phyloP scores from a whole-genome alignment of 1,140 invertebrate genomes.

The Cherax quadricarinatus region DNA sequence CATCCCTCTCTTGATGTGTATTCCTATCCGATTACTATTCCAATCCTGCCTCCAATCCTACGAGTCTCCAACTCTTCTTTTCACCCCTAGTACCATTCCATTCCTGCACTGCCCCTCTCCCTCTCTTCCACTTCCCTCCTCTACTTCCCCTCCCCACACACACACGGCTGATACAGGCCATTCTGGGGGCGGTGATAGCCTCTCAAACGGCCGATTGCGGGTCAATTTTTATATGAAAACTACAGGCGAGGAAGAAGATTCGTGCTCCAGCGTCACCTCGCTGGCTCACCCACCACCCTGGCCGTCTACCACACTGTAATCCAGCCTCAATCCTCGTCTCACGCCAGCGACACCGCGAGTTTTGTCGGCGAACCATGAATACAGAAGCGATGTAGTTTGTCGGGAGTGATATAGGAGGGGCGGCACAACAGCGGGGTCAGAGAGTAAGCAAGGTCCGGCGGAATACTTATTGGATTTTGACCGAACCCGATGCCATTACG shows the following conservation, averaged over 20 bases:
- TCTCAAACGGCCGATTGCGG: conserved; percentile 54
- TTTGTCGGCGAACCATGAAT: conserved; percentile 28
- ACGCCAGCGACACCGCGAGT: not conserved
- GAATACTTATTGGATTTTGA: conserved; percentile 68
- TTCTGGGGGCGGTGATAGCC: conserved; percentile 57
- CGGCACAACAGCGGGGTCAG: conserved; percentile 11
- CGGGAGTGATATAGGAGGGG: conserved; percentile 28
- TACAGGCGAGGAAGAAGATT: conserved; percentile 21
- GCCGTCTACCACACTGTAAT: not conserved
- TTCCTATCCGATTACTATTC: too few species aligned
- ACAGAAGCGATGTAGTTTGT: conserved; percentile 53
- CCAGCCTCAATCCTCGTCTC: not conserved
- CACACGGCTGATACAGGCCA: conserved; percentile 40
- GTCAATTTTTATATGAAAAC: conserved; percentile 68
- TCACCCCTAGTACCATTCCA: too few species aligned
- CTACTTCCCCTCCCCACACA: not conserved
- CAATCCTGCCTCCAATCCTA: not conserved
- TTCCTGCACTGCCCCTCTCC: not conserved
- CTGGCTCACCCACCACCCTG: not conserved
- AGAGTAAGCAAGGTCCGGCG: conserved; percentile 34
- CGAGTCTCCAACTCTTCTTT: not conserved
- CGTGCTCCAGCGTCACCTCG: not conserved
- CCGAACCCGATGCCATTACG: conserved; percentile 52
- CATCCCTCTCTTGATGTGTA: not conserved
- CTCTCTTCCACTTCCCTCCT: not conserved